Percentiles rank a stretch among this genome's conserved stretches.
These are phyloP conservation scores for Thamnaconus septentrionalis DNA, from an alignment of 2,113 vertebrate genomes.

Conservation along the genomic window DNA sequence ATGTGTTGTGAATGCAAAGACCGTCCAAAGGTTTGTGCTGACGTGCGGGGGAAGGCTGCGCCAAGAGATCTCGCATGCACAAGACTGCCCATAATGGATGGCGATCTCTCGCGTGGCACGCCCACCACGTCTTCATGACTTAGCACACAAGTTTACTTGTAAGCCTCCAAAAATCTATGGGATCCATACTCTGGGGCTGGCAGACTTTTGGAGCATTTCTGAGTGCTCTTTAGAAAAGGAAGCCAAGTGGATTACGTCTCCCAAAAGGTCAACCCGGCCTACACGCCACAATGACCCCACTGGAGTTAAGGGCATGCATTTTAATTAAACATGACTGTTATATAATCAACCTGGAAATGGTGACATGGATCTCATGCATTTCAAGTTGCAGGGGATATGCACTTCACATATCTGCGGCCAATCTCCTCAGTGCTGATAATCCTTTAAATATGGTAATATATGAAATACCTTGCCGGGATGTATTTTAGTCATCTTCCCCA, in stretches of 20 bases:
- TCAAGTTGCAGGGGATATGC: constrained; percentile 35
- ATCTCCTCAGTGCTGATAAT: constrained; percentile 56
- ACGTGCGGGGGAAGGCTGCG: constrained; percentile 40
- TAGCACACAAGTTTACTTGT: constrained; percentile 35
- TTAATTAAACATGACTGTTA: too few relatives aligned
- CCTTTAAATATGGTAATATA: constrained; percentile 58
- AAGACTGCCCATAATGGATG: constrained; percentile 14
- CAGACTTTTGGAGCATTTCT: constrained; percentile 37
- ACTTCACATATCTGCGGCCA: constrained; percentile 35
- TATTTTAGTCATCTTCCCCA: constrained; percentile 35
- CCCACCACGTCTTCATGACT: constrained; percentile 25
- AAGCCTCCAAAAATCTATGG: constrained; percentile 34
- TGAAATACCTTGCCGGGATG: constrained; percentile 43
- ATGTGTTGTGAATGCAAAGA: constrained; percentile 62
- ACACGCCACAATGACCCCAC: constrained; percentile 24
- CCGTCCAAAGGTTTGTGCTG: constrained; percentile 52
- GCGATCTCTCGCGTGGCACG: neutral
- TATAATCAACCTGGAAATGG: constrained; percentile 42
- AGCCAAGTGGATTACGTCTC: constrained; percentile 57
- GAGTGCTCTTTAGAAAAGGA: constrained; percentile 57
- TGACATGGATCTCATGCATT: constrained; percentile 35
- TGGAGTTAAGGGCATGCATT: too few relatives aligned
- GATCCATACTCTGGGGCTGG: constrained; percentile 7
- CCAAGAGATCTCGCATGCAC: constrained; percentile 37
- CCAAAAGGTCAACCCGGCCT: constrained; percentile 28